Conservation (phyloP, 2,797 vertebrate species). For the Labroides dimidiatus region DNA sequence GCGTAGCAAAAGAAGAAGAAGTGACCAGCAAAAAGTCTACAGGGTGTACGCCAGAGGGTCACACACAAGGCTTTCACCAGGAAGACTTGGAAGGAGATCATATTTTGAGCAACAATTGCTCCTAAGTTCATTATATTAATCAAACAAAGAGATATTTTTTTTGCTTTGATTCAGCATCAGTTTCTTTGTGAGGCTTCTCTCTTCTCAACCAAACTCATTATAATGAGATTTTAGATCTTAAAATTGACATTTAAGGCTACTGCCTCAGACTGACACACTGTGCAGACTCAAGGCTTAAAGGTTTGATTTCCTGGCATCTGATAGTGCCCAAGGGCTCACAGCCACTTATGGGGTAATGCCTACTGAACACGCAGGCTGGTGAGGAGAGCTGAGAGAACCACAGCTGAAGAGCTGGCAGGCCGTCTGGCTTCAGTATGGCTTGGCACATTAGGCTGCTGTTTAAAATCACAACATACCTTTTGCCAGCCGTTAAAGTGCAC, state of each 20-base stretch:
- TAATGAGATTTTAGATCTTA: conserved; percentile 48
- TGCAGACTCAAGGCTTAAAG: conserved; percentile 40
- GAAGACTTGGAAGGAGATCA: too few relatives aligned
- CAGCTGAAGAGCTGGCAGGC: conserved; percentile 65
- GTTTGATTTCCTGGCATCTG: conserved; percentile 53
- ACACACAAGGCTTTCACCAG: too few relatives aligned
- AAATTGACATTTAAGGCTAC: conserved; percentile 40
- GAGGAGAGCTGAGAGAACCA: conserved; percentile 60
- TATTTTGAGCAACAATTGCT: too few relatives aligned
- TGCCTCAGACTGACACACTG: conserved; percentile 32
- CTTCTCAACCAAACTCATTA: conserved; percentile 21
- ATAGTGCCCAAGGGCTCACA: conserved; percentile 53
- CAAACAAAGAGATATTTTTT: too few relatives aligned
- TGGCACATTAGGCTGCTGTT: conserved; percentile 65
- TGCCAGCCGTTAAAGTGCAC: conserved; percentile 54
- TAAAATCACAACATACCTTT: conserved; percentile 67
- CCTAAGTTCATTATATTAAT: too few relatives aligned
- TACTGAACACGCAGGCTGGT: conserved; percentile 57
- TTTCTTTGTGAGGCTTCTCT: conserved; percentile 39
- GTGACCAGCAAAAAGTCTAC: too few relatives aligned
- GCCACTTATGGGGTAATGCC: conserved; percentile 61
- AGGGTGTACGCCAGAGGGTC: too few relatives aligned
- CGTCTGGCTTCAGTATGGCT: conserved; percentile 55
- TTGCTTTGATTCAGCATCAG: too few relatives aligned
- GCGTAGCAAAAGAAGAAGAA: too few relatives aligned